These are phyloP conservation scores for Drosophila antonietae DNA, from an alignment of 2,888 invertebrate species.

Conservation along the genomic window DNA sequence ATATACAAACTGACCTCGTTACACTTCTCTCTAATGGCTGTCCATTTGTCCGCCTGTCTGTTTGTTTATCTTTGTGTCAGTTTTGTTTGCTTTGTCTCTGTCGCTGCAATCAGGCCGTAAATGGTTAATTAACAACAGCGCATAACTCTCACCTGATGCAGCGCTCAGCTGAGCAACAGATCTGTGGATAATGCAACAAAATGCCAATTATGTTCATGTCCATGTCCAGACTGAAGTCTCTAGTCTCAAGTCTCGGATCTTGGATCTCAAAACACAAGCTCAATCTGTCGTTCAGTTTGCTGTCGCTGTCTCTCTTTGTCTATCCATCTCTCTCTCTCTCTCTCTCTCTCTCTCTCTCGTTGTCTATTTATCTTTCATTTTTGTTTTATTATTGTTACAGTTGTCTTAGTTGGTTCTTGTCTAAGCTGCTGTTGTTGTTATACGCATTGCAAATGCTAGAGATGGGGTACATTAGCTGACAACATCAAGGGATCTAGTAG, in stretches of 20 bases:
- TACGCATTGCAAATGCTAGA: neutral
- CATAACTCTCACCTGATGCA: constrained; percentile 74
- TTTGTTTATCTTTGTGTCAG: constrained; percentile 7
- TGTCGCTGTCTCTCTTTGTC: constrained; percentile 10
- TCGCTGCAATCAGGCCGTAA: constrained; percentile 72
- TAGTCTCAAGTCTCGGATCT: constrained; percentile 42
- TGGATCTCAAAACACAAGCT: constrained; percentile 36
- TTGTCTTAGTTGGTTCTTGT: constrained; percentile 24
- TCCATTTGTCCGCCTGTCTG: neutral
- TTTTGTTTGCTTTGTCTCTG: constrained; percentile 14
- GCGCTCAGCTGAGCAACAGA: constrained; percentile 19
- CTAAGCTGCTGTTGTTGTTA: constrained; percentile 16
- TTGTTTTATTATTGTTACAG: constrained; percentile 27
- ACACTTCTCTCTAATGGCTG: constrained; percentile 26
- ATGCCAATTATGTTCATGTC: constrained; percentile 72
- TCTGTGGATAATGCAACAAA: constrained; percentile 51
- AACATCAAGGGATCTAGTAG: neutral
- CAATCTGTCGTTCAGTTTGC: constrained; percentile 49
- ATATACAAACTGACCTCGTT: constrained; percentile 54
- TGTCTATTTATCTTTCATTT: neutral
- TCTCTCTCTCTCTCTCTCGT: constrained; percentile 6
- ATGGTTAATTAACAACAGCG: constrained; percentile 77
- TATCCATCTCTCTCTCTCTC: neutral
- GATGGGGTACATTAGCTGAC: neutral
- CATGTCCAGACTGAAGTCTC: constrained; percentile 49